Percentiles rank a stretch among this genome's conserved stretches.
Evolutionary conservation across 2,888 invertebrate species (phyloP).

Genomic region (Lapara coniferarum): DNA sequence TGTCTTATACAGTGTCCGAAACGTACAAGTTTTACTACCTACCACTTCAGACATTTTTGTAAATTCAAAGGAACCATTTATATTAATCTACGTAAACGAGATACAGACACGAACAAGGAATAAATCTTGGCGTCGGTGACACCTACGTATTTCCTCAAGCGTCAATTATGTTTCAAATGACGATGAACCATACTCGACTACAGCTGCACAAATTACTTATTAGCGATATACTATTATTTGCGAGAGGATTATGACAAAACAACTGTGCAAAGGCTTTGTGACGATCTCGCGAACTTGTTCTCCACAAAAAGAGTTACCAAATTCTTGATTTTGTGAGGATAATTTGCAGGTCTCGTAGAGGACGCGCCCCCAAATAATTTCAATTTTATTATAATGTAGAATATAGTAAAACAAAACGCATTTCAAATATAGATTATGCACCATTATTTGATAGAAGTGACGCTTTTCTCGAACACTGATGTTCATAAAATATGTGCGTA

Average conservation of each 20-base stretch:
- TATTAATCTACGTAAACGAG: constrained; percentile 2
- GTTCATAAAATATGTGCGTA: too few relatives aligned
- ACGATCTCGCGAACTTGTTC: neutral
- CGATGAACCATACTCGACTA: constrained; percentile 38
- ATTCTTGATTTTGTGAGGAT: too few relatives aligned
- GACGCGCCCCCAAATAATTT: too few relatives aligned
- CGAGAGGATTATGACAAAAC: neutral
- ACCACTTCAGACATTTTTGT: neutral
- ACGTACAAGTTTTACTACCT: neutral
- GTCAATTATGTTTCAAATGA: constrained; percentile 44
- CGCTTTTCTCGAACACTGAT: too few relatives aligned
- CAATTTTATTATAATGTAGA: too few relatives aligned
- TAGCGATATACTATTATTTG: constrained; percentile 25
- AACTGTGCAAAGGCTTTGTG: neutral
- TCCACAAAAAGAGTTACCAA: neutral
- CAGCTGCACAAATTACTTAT: constrained; percentile 33
- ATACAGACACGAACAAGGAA: constrained; percentile 31
- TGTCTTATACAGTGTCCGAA: neutral
- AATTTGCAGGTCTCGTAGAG: too few relatives aligned
- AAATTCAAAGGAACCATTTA: neutral
- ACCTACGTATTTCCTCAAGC: constrained; percentile 45
- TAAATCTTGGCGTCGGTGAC: constrained; percentile 48
- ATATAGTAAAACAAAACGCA: too few relatives aligned
- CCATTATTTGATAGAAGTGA: too few relatives aligned
- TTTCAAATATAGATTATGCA: too few relatives aligned